Conservation (phyloP, 2,113 vertebrate genomes). For the Elephas maximus region DNA sequence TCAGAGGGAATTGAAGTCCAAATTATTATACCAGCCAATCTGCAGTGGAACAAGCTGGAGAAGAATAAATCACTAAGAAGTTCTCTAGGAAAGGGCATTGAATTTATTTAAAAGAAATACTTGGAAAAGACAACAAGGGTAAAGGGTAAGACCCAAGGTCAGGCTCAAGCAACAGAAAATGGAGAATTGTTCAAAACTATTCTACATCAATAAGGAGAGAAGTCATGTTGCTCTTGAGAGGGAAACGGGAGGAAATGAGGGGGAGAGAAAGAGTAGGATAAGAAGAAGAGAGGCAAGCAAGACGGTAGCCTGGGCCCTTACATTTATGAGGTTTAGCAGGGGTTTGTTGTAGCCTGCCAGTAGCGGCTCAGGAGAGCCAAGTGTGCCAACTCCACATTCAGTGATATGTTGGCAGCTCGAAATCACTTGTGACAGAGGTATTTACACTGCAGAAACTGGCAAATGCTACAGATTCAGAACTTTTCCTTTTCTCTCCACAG, state of each 20-base stretch:
- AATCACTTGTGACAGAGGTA: not conserved
- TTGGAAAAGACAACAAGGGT: not conserved
- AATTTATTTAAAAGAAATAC: not conserved
- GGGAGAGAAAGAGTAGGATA: not conserved
- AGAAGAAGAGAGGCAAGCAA: not conserved
- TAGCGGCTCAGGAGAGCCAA: accelerated
- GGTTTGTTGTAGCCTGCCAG: not conserved
- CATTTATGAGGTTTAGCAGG: not conserved
- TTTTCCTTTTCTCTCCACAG: not conserved
- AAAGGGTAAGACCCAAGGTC: not conserved
- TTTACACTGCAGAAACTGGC: not conserved
- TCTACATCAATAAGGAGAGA: not conserved
- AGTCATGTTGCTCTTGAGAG: not conserved
- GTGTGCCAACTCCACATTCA: not conserved
- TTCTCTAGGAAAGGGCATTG: not conserved
- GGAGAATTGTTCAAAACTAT: not conserved
- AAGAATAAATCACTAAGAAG: not conserved
- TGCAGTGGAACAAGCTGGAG: not conserved
- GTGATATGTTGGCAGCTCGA: not conserved
- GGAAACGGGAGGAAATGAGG: not conserved
- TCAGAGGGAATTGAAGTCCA: not conserved
- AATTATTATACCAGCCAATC: not conserved
- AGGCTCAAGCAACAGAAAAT: not conserved
- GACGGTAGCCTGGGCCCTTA: accelerated
- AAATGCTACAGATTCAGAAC: not conserved